Evolutionary conservation across 2,113 vertebrate species (phyloP), one percentile per base, ranked within the genome.

Genomic region (Tor tambroides): DNA sequence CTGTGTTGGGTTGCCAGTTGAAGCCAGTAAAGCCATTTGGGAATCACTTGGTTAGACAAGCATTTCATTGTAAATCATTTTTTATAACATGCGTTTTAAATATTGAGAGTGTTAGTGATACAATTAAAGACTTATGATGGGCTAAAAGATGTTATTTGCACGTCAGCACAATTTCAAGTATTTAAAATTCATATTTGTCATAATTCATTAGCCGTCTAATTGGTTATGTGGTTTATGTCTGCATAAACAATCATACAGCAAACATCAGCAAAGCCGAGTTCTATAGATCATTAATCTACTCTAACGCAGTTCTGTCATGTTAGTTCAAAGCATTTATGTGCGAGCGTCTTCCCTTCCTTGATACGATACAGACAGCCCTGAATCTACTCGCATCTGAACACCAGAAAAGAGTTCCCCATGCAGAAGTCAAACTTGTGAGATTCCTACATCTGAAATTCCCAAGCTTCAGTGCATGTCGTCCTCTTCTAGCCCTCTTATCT

Each of bases 401-500:
- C 23, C 59, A 38, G 38, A 41, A 81, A 63, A n/a, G 35, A 75
- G 72, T 46, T 75, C 72, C 5, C 59, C 8, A 41, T 46, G 23
- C 30, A 10, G 6, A 28, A 41, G 35, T 26, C 61, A 46, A 67
- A 30, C 30, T 35, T 35, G 17, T 32, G 54, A 67, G 65, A 74
- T 84, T 77, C 69, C 23, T 43, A 26, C 4, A 4, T 32, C 85
- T 30, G 77, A 81, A 65, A 38, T 65, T 43, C 49, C 30, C 54
- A 51, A 28, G 46, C 77, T 80, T 81, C 51, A 59, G 61, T 19
- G 17, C 14, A 35, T 35, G 10, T 82, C 12, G 51, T 63, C 38
- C 43, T 46, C 10, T 17, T 43, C 54, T 43, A 14, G 32, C 38
- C 26, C 74, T 63, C 83, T 88, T 85, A 82, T 88, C 87, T 85